Conservation (phyloP, 2,888 invertebrate species). For the Drosophila mimica region DNA sequence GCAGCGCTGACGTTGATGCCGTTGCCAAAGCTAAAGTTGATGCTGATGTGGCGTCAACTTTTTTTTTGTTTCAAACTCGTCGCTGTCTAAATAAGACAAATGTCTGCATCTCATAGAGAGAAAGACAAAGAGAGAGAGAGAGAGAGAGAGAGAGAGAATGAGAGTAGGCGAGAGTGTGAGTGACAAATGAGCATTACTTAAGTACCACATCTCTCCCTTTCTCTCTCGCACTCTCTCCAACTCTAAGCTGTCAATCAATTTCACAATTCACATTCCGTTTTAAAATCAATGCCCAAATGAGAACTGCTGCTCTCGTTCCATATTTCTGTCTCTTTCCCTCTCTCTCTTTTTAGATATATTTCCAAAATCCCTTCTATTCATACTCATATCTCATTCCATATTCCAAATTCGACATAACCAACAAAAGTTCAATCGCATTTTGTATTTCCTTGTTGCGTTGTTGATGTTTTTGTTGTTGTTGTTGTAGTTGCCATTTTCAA, state of each 20-base stretch:
- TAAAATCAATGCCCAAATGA: conserved; percentile 54
- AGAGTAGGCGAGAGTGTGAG: neutral
- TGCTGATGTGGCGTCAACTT: conserved; percentile 45
- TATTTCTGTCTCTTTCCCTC: neutral
- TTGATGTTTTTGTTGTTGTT: conserved; percentile 22
- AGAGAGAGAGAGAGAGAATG: neutral
- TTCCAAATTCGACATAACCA: conserved; percentile 30
- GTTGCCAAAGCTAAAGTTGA: conserved; percentile 12
- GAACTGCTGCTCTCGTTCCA: conserved; percentile 7
- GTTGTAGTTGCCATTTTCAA: conserved; percentile 67
- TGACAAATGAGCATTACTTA: conserved; percentile 22
- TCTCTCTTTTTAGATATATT: neutral
- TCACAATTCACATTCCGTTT: neutral
- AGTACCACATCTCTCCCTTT: neutral
- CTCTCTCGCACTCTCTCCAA: neutral
- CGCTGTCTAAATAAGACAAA: conserved; percentile 69
- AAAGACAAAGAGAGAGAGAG: neutral
- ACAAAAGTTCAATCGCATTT: conserved; percentile 53
- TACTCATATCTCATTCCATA: conserved; percentile 23
- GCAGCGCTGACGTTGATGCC: conserved; percentile 64
- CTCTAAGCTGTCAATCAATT: neutral
- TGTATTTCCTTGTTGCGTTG: conserved; percentile 66
- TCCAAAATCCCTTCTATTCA: neutral
- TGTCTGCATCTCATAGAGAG: conserved; percentile 36
- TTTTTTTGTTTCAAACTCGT: conserved; percentile 24